Percentiles rank a stretch among this genome's conserved stretches.
Evolutionary conservation across 2,113 vertebrate genomes (phyloP).

Genomic region (Vidua macroura): DNA sequence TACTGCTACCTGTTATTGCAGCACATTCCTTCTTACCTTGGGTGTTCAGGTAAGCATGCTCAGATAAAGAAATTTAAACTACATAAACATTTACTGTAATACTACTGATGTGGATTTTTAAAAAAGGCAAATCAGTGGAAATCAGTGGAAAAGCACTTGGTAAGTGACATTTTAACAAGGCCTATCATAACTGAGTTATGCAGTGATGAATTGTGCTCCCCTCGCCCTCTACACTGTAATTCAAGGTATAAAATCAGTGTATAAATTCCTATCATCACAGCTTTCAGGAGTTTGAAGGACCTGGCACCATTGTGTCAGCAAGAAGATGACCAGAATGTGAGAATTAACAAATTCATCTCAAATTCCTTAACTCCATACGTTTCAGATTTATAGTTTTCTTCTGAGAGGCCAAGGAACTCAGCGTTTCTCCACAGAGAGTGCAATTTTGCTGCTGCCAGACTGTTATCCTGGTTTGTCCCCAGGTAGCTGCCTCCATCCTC

Average conservation of each 20-base stretch:
- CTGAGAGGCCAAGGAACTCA: neutral
- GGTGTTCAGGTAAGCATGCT: neutral
- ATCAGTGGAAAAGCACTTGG: neutral
- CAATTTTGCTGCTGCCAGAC: neutral
- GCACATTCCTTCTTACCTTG: neutral
- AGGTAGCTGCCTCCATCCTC: neutral
- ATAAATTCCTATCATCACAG: neutral
- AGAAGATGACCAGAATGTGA: rapidly evolving
- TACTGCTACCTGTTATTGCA: neutral
- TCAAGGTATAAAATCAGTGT: neutral
- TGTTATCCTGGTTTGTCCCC: too few species aligned
- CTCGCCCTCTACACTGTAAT: rapidly evolving
- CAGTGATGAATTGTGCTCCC: neutral
- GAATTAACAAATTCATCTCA: neutral
- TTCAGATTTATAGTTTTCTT: neutral
- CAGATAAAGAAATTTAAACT: neutral
- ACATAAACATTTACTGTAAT: neutral
- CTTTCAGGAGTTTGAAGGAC: neutral
- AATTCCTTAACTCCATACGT: neutral
- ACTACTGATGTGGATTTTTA: neutral
- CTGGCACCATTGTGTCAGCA: neutral
- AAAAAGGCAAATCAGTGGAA: neutral
- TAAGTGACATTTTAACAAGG: neutral
- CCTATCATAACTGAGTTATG: neutral
- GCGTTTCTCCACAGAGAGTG: neutral